Conservation (phyloP, 35 echinoderm and acorn worm genomes). For the Hemicentrotus pulcherrimus region DNA sequence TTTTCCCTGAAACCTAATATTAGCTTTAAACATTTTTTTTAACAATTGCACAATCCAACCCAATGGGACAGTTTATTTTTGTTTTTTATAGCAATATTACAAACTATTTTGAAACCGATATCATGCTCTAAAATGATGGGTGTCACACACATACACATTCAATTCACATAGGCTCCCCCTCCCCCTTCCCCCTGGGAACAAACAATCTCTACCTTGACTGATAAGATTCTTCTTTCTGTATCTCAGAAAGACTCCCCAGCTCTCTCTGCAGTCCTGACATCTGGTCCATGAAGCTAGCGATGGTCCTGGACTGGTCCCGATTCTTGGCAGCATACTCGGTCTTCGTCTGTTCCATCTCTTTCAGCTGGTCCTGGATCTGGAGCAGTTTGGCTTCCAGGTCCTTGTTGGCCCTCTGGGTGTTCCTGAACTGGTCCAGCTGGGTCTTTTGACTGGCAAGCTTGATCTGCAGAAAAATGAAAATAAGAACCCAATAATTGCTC, state of each 20-base stretch:
- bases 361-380: slow-evolving; percentile 53
- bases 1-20: too few species aligned
- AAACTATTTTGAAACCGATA: too few species aligned
- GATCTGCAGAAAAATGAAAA: not conserved
- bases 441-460: slow-evolving; percentile 50
- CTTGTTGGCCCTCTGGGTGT: slow-evolving; percentile 48
- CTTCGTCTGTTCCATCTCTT: slow-evolving; percentile 68
- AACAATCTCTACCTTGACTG: slow-evolving; percentile 52
- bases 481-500: too few species aligned
- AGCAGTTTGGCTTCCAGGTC: slow-evolving; percentile 14
- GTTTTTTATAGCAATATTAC: too few species aligned
- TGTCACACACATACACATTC: too few species aligned
- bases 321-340: slow-evolving; percentile 66
- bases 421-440: slow-evolving; percentile 53
- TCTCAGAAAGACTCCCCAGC: slow-evolving; percentile 57
- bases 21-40: too few species aligned
- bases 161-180: too few species aligned
- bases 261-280: slow-evolving; percentile 67
- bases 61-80: too few species aligned
- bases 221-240: slow-evolving; percentile 47
- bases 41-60: too few species aligned
- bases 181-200: not conserved
- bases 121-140: too few species aligned
- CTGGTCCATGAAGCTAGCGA: slow-evolving; percentile 71
- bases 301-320: slow-evolving; percentile 76